phyloP scores from a whole-genome alignment of 2,113 vertebrate genomes.

The Pygoscelis antarcticus region DNA sequence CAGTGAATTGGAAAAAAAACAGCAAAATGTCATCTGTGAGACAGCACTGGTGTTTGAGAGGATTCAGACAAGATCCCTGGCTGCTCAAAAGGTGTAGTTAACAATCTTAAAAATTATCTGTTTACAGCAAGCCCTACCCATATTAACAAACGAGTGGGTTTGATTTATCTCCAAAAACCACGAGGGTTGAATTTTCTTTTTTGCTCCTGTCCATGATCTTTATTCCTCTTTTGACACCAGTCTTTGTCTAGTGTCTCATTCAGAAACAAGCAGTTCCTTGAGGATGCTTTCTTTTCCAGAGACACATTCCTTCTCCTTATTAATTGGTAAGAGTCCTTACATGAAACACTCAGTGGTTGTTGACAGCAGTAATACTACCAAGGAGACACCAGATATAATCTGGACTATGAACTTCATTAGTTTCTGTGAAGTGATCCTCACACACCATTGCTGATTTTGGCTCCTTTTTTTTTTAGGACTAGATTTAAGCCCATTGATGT shows the following conservation, averaged over 20 bases:
- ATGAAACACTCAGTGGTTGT: not conserved
- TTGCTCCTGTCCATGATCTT: not conserved
- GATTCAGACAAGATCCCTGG: not conserved
- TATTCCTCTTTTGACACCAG: not conserved
- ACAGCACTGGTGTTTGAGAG: not conserved
- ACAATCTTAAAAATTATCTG: not conserved
- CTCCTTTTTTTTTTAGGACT: not conserved
- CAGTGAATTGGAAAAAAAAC: not conserved
- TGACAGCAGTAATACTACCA: not conserved
- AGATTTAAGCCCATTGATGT: not conserved
- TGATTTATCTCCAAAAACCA: not conserved
- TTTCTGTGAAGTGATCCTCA: not conserved
- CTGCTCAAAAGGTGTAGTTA: not conserved
- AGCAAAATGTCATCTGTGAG: not conserved
- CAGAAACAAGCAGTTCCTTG: not conserved
- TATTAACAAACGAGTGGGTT: not conserved
- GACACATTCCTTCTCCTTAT: not conserved
- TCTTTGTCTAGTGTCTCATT: not conserved
- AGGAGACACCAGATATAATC: not conserved
- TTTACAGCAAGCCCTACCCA: not conserved
- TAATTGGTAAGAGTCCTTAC: not conserved
- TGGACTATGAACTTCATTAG: not conserved
- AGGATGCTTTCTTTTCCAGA: not conserved
- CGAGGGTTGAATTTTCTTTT: not conserved
- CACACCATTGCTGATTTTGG: not conserved